These are phyloP conservation scores for Paramuricea clavata DNA, from an alignment of 92 coral and sea anemone species.

Conservation along the genomic window DNA sequence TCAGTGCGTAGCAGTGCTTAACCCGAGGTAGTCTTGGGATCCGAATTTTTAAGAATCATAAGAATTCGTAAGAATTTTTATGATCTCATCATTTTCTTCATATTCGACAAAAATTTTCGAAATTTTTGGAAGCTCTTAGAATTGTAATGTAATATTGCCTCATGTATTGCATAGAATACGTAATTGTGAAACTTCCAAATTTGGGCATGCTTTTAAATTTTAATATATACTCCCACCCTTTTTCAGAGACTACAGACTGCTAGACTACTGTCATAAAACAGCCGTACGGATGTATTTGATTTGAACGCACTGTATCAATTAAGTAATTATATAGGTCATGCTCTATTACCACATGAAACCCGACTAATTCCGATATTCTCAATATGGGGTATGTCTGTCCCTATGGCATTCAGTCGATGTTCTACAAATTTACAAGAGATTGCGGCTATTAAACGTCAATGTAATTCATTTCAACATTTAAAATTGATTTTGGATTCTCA, in stretches of 20 bases:
- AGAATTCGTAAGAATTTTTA: no score
- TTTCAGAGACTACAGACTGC: neutral
- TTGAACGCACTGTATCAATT: neutral
- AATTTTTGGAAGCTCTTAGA: neutral
- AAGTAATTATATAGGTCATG: neutral
- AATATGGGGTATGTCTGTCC: neutral
- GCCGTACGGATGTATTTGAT: neutral
- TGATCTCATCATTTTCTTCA: no score
- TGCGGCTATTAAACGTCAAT: neutral
- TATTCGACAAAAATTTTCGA: no score
- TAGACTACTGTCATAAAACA: neutral
- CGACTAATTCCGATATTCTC: neutral
- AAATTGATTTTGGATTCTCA: neutral
- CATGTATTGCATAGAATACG: no score
- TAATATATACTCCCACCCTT: neutral
- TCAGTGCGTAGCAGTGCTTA: no score
- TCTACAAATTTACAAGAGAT: neutral
- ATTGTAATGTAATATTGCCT: no score
- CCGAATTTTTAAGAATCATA: no score
- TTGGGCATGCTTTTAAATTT: neutral
- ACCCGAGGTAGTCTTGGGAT: no score
- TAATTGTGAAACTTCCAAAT: no score
- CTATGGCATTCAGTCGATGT: neutral
- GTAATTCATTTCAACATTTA: neutral
- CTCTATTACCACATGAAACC: neutral